These are phyloP conservation scores for Meteorus colon DNA, from an alignment of 2,888 invertebrate species.

Conservation along the genomic window DNA sequence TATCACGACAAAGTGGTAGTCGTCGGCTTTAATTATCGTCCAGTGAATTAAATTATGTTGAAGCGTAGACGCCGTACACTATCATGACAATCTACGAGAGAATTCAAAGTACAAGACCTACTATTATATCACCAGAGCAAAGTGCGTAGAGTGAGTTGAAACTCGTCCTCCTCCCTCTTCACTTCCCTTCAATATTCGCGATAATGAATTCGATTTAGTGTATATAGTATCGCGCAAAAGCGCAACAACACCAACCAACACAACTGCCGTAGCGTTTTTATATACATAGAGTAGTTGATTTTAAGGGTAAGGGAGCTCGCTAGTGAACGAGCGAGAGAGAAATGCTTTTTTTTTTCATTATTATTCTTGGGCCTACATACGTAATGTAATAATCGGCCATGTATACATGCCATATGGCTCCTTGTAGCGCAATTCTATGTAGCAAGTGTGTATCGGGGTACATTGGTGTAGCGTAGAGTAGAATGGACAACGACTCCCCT, in stretches of 20 bases:
- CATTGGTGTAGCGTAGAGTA: conserved; percentile 25
- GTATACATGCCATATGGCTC: conserved; percentile 71
- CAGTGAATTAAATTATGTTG: conserved; percentile 42
- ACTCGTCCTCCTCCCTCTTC: neutral
- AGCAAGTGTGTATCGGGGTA: conserved; percentile 42
- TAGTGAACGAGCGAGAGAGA: conserved; percentile 31
- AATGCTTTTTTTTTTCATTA: conserved; percentile 53
- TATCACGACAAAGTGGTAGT: conserved; percentile 19
- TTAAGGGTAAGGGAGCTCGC: neutral
- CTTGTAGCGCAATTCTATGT: conserved; percentile 46
- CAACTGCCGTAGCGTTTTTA: neutral
- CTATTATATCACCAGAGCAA: conserved; percentile 31
- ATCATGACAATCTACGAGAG: neutral
- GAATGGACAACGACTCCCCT: conserved; percentile 39
- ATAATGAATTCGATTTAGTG: conserved; percentile 72
- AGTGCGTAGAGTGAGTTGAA: conserved; percentile 26
- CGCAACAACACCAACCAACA: conserved; percentile 63
- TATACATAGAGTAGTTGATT: too few species aligned
- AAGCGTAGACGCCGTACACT: conserved; percentile 3
- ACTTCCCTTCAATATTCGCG: conserved; percentile 53
- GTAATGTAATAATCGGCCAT: conserved; percentile 73
- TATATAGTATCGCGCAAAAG: conserved; percentile 65
- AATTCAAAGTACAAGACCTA: conserved; percentile 13
- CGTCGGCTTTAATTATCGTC: conserved; percentile 40
- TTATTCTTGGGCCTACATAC: conserved; percentile 69